These are phyloP conservation scores for Acrobeloides nanus DNA, from an alignment of 2,888 invertebrate genomes.

Conservation along the genomic window DNA sequence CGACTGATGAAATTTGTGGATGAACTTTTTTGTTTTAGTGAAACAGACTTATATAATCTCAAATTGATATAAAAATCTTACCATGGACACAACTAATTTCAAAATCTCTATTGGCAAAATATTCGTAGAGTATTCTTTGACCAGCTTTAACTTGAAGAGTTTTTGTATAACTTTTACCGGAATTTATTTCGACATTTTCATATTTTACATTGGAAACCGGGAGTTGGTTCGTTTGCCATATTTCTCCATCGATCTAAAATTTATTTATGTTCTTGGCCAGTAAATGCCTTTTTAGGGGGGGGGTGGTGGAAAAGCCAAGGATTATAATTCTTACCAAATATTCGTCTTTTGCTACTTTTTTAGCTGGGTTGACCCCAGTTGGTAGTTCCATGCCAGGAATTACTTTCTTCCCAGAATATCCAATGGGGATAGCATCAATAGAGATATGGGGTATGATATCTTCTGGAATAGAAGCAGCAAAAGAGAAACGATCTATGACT, in stretches of 20 bases:
- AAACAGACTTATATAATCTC: neutral
- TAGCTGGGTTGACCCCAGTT: slow-evolving; percentile 21
- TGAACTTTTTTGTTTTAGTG: slow-evolving; percentile 1
- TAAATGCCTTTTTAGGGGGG: neutral
- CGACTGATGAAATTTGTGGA: neutral
- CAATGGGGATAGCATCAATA: slow-evolving; percentile 26
- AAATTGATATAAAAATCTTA: neutral
- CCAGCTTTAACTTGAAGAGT: slow-evolving; percentile 18
- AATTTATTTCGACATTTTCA: slow-evolving; percentile 12
- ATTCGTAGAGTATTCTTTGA: slow-evolving; percentile 27
- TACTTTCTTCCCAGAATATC: slow-evolving; percentile 21
- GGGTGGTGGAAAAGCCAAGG: no score
- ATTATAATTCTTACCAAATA: slow-evolving; percentile 20
- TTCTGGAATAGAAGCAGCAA: slow-evolving; percentile 17
- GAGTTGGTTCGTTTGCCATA: slow-evolving; percentile 15
- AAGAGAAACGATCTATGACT: slow-evolving; percentile 24
- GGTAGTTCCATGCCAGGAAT: slow-evolving; percentile 13
- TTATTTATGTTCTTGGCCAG: slow-evolving; percentile 5
- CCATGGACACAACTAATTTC: slow-evolving; percentile 20
- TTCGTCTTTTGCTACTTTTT: slow-evolving; percentile 20
- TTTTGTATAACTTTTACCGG: slow-evolving; percentile 17
- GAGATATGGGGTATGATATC: slow-evolving; percentile 20
- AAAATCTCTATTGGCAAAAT: slow-evolving; percentile 26
- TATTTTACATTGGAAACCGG: slow-evolving; percentile 18
- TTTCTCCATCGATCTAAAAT: slow-evolving; percentile 14